Evolutionary conservation across 2,113 vertebrate species (phyloP).

Genomic region (Uria lomvia): DNA sequence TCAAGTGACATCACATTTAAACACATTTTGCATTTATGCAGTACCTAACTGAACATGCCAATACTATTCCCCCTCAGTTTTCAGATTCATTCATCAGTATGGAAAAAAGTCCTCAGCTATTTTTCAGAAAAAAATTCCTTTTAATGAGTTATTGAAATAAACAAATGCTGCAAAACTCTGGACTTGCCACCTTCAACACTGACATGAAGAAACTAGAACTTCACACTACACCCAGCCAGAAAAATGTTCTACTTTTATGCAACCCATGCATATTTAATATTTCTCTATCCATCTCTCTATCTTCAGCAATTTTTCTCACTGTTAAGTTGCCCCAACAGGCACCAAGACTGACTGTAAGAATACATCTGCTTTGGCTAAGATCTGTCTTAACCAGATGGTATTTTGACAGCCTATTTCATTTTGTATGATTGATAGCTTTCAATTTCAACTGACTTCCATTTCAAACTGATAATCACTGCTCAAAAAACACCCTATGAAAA

Average conservation of each 20-base stretch:
- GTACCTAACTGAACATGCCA: not conserved
- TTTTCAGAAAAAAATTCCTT: not conserved
- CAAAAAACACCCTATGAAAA: not conserved
- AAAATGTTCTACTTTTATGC: not conserved
- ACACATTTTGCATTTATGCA: not conserved
- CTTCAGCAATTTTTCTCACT: not conserved
- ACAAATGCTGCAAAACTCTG: not conserved
- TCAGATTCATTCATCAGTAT: not conserved
- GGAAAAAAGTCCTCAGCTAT: not conserved
- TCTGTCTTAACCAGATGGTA: not conserved
- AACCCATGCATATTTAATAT: not conserved
- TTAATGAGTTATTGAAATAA: not conserved
- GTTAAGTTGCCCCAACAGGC: not conserved
- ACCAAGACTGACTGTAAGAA: not conserved
- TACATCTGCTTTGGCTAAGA: not conserved
- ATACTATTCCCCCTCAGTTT: not conserved
- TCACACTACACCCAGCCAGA: fast-evolving
- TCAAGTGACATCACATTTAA: not conserved
- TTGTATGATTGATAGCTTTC: not conserved
- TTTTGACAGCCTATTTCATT: not conserved
- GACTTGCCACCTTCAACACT: not conserved
- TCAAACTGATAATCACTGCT: not conserved
- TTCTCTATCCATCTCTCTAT: not conserved
- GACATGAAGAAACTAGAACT: not conserved
- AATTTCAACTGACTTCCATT: not conserved